Conservation (phyloP, 2,113 vertebrate species). For the Nesogale talazaci region DNA sequence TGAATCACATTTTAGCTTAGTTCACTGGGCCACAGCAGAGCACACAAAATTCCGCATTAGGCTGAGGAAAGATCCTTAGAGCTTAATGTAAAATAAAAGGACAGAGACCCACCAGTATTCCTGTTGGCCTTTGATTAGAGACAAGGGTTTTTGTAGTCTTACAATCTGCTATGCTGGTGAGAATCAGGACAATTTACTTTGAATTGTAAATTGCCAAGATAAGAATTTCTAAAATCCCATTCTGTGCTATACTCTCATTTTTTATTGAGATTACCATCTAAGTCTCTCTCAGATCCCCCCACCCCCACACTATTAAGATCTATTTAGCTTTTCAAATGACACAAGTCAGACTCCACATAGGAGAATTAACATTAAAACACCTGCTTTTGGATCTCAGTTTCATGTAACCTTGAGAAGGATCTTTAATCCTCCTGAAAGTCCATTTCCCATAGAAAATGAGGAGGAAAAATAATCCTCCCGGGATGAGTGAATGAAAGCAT, state of each 20-base stretch:
- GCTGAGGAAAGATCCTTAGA: constrained; percentile 46
- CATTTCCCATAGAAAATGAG: constrained; percentile 35
- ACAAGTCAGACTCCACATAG: constrained; percentile 14
- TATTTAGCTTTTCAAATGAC: constrained; percentile 63
- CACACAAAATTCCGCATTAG: constrained; percentile 51
- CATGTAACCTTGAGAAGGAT: constrained; percentile 48
- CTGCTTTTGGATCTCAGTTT: constrained; percentile 47
- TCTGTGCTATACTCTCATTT: constrained; percentile 36
- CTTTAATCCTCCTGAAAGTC: constrained; percentile 54
- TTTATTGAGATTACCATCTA: constrained; percentile 60
- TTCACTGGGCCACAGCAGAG: constrained; percentile 60
- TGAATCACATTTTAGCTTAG: background rate
- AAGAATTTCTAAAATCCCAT: constrained; percentile 35
- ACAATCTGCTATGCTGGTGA: constrained; percentile 34
- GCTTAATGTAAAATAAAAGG: constrained; percentile 73
- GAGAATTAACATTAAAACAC: constrained; percentile 39
- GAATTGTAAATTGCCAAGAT: constrained; percentile 67
- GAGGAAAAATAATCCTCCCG: constrained; percentile 32
- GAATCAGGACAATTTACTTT: constrained; percentile 68
- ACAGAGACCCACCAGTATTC: constrained; percentile 64
- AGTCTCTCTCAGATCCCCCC: background rate
- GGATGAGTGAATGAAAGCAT: background rate
- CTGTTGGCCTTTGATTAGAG: constrained; percentile 73
- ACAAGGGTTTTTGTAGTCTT: constrained; percentile 64
- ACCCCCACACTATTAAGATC: background rate